A percentile compares a stretch with the other conserved stretches of the same genome.
Conservation (phyloP, 1,140 invertebrate species). For the Dreissena rostriformis region DNA sequence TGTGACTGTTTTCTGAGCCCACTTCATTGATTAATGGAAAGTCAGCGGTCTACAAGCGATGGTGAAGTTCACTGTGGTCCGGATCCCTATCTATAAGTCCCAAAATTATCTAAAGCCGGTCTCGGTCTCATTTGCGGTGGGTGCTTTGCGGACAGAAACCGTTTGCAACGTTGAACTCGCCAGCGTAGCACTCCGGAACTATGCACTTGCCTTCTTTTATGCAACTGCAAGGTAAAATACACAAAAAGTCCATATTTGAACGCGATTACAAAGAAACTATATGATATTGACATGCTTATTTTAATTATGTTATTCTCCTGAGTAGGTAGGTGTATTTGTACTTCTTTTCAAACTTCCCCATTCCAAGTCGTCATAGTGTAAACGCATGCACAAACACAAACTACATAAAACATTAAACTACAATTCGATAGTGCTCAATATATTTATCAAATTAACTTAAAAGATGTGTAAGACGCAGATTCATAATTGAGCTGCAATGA, state of each 20-base stretch:
- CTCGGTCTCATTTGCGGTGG: background rate
- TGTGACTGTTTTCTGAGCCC: no score
- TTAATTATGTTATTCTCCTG: background rate
- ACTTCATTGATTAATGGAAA: no score
- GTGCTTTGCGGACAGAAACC: conserved; percentile 25
- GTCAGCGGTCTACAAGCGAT: no score
- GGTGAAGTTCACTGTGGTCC: no score
- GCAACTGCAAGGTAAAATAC: conserved; percentile 17
- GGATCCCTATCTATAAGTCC: no score
- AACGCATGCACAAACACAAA: conserved; percentile 5
- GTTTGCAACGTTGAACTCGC: conserved; percentile 16
- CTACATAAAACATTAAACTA: background rate
- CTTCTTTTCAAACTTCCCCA: background rate
- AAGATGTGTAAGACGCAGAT: no score
- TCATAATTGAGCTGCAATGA: no score
- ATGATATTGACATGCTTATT: background rate
- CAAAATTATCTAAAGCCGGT: no score
- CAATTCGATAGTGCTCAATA: no score
- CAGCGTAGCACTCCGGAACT: conserved; percentile 19
- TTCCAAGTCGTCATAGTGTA: conserved; percentile 24
- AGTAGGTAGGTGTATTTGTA: background rate
- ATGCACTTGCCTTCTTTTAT: conserved; percentile 43
- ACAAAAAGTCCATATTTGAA: background rate
- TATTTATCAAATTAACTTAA: no score
- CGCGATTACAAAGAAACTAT: background rate